Base-by-base conservation (phyloP, 2,113 vertebrate genomes). In the Phodopus roborovskii region DNA sequence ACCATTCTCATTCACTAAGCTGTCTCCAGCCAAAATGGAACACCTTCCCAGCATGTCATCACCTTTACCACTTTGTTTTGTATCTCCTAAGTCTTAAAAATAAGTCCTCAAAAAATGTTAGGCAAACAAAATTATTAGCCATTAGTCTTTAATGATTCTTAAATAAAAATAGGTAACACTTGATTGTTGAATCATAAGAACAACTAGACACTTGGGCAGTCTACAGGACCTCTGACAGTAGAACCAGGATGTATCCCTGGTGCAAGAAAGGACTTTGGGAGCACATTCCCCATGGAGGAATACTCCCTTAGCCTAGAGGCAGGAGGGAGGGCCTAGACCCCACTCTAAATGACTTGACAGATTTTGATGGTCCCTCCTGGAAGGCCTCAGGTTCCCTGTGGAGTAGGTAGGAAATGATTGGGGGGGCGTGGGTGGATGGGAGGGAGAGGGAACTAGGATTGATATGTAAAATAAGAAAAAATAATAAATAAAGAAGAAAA, bases 81-180 rank as follows among this genome's bases (percentile, higher is more conserved):
- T 39, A 20, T 78, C 64, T 85, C 50, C 12, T 83, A 56, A 28
- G 3, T 85, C 13, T 92, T 97, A 11, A 42, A 70, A 12, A 36
- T 42, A 94, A 89, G 90, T 39, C 73, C 15, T 83, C 60, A 45
- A 9, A 28, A 78, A 83, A 70, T 50, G 1, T 68, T 78, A 74
- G 5, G 15, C 36, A 5, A 30, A 45, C 53, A n/a, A 71, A 96
- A 11, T 88, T 70, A 83, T 26, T 30, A 58, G 92, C 81, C 26
- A 86, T 60, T 56, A 39, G n/a, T 64, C 11, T 28, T 74, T 90
- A 33, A 39, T 88, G 92, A 85, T 77, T 92, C 77, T 94, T 3
- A 33, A 88, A 81, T 92, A 91, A 94, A 89, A 91, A 7, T 71
- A 75, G 64, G 70, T 75, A 96, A 94, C n/a, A 66, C 30, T 94